Base-by-base conservation (phyloP, 2,888 invertebrate species). In the Vannuccia rotundouncinata region DNA sequence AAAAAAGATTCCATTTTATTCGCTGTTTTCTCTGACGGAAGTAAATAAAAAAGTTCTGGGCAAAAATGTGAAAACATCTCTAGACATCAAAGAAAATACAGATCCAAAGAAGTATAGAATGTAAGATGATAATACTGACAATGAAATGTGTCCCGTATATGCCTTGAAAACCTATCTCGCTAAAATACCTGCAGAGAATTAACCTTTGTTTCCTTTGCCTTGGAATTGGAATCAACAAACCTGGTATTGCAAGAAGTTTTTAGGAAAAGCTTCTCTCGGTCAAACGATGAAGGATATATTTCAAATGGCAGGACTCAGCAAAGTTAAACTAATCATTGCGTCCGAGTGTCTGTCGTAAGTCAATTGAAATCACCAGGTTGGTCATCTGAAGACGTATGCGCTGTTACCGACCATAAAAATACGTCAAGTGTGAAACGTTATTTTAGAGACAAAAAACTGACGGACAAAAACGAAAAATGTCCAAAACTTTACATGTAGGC, bases 61-160 rank as follows among this genome's bases (percentile, higher is more conserved):
- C 22, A 75, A 75, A 30, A 75, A 75, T 30, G 75, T 75, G 31
- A 75, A 75, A 75, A 29, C 75, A 25, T 75, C 75, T 29, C 31
- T 28, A 75, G 75, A 75, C 31, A 75, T 75, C 29, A 75, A 75
- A 75, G 29, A 75, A 75, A 75, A 75, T 30, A 29, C 75, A 30
- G 75, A 75, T 75, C 75, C 75, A 29, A 75, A 75, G 22, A 75
- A 75, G 29, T 75, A 30, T 30, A 29, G 75, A 75, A 75, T 75
- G 29, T 75, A 75, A 27, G 75, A 75, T 31, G 31, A 75, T 75
- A 75, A 31, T 10, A 75, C 29, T 29, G 75, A 75, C 75, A 75
- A 75, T 75, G 75, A 29, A 75, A 31, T 25, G 75, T 75, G 75
- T 31, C 75, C 75, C 22, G 74, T 73, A 27, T 27, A 27, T n/a